Evolutionary conservation across 1,140 invertebrate species (phyloP).

Genomic region (Lerema accius): DNA sequence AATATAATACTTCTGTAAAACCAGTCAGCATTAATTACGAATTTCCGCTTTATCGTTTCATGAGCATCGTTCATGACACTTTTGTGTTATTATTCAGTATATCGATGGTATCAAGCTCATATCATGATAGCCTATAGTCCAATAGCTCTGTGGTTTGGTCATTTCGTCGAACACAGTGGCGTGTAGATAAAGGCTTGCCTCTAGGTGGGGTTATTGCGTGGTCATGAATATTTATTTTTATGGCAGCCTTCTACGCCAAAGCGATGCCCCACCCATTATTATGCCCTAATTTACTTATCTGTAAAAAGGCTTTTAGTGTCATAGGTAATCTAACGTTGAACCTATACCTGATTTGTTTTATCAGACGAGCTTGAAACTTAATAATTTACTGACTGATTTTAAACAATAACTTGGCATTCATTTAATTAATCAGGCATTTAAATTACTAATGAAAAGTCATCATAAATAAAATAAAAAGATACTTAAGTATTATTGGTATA

Average conservation of each 20-base stretch:
- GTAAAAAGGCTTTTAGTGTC: conserved; percentile 31
- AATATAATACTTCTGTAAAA: too few relatives aligned
- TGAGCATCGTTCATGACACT: background rate
- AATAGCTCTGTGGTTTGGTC: background rate
- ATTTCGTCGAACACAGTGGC: conserved; percentile 25
- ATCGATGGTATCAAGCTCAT: conserved; percentile 17
- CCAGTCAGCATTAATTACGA: too few relatives aligned
- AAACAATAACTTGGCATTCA: too few relatives aligned
- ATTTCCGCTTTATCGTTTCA: background rate
- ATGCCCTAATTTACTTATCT: conserved; percentile 33
- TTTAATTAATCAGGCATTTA: too few relatives aligned
- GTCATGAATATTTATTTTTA: conserved; percentile 69
- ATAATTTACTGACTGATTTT: too few relatives aligned
- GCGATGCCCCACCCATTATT: conserved; percentile 47
- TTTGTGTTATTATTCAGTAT: conserved; percentile 13
- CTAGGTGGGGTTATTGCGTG: conserved; percentile 61
- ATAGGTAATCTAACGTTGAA: conserved; percentile 31
- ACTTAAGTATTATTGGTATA: too few relatives aligned
- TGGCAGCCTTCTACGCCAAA: conserved; percentile 48
- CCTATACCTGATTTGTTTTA: background rate
- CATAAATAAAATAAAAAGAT: too few relatives aligned
- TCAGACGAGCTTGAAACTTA: too few relatives aligned
- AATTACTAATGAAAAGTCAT: too few relatives aligned
- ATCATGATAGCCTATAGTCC: conserved; percentile 5
- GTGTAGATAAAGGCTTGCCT: conserved; percentile 63